Percentiles rank a stretch among this genome's conserved stretches.
These are phyloP conservation scores for Papilio helenus DNA, from an alignment of 1,140 invertebrate species.

Conservation along the genomic window DNA sequence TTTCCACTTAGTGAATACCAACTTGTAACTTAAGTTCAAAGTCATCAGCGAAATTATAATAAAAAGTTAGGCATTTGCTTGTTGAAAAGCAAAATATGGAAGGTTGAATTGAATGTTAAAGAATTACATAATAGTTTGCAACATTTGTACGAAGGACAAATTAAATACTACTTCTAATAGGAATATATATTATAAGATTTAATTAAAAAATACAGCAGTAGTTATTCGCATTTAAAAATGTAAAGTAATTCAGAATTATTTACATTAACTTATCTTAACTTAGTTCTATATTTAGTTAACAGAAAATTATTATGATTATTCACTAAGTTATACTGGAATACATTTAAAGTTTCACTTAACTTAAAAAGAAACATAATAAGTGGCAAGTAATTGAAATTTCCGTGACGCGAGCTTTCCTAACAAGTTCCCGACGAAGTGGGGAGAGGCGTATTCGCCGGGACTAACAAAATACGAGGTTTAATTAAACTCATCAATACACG, in stretches of 20 bases:
- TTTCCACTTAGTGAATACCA: not conserved
- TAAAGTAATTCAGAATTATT: not conserved
- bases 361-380: slow-evolving; percentile 20
- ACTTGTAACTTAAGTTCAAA: not conserved
- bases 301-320: not conserved
- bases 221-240: not conserved
- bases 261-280: not conserved
- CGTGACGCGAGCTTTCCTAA: slow-evolving; percentile 14
- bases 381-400: slow-evolving; percentile 23
- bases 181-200: not conserved
- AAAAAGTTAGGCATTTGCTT: not conserved
- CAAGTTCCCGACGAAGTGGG: not conserved
- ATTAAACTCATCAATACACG: slow-evolving; percentile 72
- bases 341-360: slow-evolving; percentile 1
- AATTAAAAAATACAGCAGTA: not conserved
- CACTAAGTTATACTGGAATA: not conserved
- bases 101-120: too few relatives aligned
- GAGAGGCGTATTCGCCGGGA: slow-evolving; percentile 22
- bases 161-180: not conserved
- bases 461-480: slow-evolving; percentile 50
- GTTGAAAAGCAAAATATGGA: too few relatives aligned
- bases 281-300: not conserved
- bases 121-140: too few relatives aligned
- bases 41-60: not conserved
- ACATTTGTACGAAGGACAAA: too few relatives aligned